Evolutionary conservation across 2,797 vertebrate species (phyloP), one percentile per base, ranked within the genome.

Genomic region (Pangasius krempfi): DNA sequence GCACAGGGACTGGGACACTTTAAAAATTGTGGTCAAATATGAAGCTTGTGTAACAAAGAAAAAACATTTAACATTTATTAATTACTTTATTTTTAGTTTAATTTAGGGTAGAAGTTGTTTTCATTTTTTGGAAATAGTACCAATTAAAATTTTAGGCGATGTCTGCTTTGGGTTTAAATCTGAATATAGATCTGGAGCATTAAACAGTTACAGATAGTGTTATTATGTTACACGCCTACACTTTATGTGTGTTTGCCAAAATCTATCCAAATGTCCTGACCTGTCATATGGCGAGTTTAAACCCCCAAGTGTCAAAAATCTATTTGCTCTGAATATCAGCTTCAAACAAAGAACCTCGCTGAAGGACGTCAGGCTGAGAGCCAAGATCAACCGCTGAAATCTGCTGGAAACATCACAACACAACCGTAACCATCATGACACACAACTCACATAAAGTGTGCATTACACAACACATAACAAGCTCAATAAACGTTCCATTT

Each of bases 291-390:
- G 68, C 2, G 58, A 85, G 62, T 85, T 85, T 64, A 86, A 87
- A 86, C 90, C 92, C 85, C 72, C 70, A 92, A 94, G 93, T 60
- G 91, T 92, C 72, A 86, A 88, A 87, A 92, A 90, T 86, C 78
- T 92, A 58, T 93, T 87, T 70, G 72, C 83, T 88, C 83, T 86
- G 88, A 90, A 84, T 89, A 84, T 88, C 83, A 87, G 76, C 88
- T 90, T 90, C 87, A 76, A 92, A 89, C 86, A 84, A 87, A 76
- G 80, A 62, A 84, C 47, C 80, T 87, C 70, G 22, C 85, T 84
- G 85, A 89, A 91, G 88, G 89, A 86, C 89, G 73, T 20, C 44
- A 62, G 86, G 64, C 76, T 56, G 47, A 30, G 60, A 82, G 90
- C 89, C 87, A 91, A 68, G 54, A 64, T 27, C 76, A 58, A 33